Evolutionary conservation across 2,888 invertebrate species (phyloP).

Genomic region (Brachynemurus nebulosus): DNA sequence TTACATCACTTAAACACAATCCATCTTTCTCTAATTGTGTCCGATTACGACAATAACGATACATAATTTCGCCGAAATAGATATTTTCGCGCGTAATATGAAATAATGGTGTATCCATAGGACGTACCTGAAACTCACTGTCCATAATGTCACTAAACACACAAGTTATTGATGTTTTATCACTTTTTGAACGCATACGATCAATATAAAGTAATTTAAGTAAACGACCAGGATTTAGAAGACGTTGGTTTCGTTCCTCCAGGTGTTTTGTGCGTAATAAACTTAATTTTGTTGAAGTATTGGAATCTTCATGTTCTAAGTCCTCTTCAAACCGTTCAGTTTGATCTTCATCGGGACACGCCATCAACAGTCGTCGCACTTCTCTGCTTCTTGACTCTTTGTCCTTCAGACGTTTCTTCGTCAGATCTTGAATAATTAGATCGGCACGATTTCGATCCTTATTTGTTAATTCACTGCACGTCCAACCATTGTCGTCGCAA

Average conservation of each 20-base stretch:
- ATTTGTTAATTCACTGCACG: not conserved
- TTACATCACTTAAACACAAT: constrained; percentile 31
- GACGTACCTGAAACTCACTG: constrained; percentile 22
- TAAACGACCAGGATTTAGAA: constrained; percentile 39
- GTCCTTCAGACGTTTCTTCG: not conserved
- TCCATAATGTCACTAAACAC: constrained; percentile 35
- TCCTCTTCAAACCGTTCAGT: not conserved
- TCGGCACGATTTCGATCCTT: constrained; percentile 1
- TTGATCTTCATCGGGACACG: not conserved
- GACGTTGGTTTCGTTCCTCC: not conserved
- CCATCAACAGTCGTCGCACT: not conserved
- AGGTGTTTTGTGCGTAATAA: not conserved
- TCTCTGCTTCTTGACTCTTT: not conserved
- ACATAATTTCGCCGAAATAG: constrained; percentile 49
- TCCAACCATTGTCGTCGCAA: not conserved
- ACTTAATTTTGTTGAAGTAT: not conserved
- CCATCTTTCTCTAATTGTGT: constrained; percentile 31
- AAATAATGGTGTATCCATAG: constrained; percentile 36
- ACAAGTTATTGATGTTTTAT: constrained; percentile 53
- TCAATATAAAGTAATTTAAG: constrained; percentile 73
- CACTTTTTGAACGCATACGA: constrained; percentile 67
- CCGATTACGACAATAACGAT: constrained; percentile 31
- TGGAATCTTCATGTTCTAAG: not conserved
- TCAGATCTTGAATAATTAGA: not conserved
- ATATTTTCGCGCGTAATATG: constrained; percentile 43